Evolutionary conservation across 2,797 vertebrate genomes (phyloP).

Genomic region (Sandelia bainsii): DNA sequence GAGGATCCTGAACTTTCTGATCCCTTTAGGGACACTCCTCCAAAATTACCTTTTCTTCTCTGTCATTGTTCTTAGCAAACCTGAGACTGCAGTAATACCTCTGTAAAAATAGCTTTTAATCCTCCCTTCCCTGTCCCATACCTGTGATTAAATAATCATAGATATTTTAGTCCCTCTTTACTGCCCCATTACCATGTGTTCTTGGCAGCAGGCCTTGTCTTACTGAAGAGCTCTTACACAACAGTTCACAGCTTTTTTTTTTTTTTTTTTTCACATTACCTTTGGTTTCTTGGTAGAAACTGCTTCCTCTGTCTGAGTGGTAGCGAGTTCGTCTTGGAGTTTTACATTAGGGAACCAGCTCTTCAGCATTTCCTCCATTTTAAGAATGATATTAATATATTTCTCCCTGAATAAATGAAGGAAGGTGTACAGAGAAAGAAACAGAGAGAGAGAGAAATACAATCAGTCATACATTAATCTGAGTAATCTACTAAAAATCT

Average conservation of each 20-base stretch:
- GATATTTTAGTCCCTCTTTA: constrained; percentile 61
- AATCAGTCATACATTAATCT: constrained; percentile 2
- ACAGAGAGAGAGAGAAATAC: constrained; percentile 8
- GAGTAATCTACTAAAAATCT: constrained; percentile 33
- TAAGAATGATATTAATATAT: constrained; percentile 85
- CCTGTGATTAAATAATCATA: constrained; percentile 78
- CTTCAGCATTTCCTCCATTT: constrained; percentile 89
- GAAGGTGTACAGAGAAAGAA: not conserved
- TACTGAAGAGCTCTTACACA: constrained; percentile 43
- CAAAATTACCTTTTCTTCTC: constrained; percentile 72
- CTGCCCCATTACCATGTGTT: constrained; percentile 55
- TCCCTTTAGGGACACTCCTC: constrained; percentile 52
- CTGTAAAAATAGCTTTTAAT: constrained; percentile 79
- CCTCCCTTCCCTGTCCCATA: constrained; percentile 63
- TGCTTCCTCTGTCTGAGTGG: constrained; percentile 70
- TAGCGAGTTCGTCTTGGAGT: constrained; percentile 70
- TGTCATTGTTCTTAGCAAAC: constrained; percentile 74
- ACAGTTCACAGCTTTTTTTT: constrained; percentile 22
- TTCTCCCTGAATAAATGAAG: constrained; percentile 74
- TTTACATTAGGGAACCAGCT: constrained; percentile 87
- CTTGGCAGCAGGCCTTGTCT: constrained; percentile 40
- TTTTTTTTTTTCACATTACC: constrained; percentile 66
- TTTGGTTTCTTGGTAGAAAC: constrained; percentile 82
- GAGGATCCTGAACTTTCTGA: constrained; percentile 58
- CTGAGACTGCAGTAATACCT: constrained; percentile 67